These are phyloP conservation scores for Rotaria magnacalcarata DNA, from an alignment of 2,888 invertebrate genomes.

Conservation along the genomic window DNA sequence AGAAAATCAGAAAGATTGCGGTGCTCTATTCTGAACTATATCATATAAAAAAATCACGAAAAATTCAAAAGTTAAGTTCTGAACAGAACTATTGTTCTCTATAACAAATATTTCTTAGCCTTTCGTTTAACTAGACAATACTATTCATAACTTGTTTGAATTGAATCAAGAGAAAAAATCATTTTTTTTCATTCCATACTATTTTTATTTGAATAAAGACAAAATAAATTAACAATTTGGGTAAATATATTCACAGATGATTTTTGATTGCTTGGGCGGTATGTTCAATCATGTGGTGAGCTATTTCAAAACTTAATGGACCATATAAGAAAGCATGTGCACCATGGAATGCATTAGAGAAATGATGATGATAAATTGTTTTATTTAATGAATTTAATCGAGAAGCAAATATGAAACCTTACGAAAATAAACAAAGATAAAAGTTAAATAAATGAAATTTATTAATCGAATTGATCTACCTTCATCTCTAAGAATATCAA, in stretches of 20 bases:
- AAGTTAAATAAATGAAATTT: not conserved
- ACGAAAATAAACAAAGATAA: not conserved
- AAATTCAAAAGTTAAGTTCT: too few species aligned
- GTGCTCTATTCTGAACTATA: too few species aligned
- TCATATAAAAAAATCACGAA: too few species aligned
- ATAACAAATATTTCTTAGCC: too few species aligned
- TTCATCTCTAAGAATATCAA: slow-evolving; percentile 44
- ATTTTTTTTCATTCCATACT: too few species aligned
- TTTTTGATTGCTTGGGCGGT: not conserved
- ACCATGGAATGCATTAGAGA: slow-evolving; percentile 43
- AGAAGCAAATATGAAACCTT: slow-evolving; percentile 42
- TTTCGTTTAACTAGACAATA: too few species aligned
- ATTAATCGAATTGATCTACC: not conserved
- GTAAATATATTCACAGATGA: not conserved
- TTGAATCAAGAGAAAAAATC: too few species aligned
- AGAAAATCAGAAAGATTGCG: too few species aligned
- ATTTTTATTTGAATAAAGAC: not conserved
- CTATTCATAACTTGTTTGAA: too few species aligned
- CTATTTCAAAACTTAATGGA: slow-evolving; percentile 41
- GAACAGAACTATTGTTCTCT: too few species aligned
- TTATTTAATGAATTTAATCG: slow-evolving; percentile 39
- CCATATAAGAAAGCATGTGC: slow-evolving; percentile 44
- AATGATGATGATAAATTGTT: slow-evolving; percentile 43
- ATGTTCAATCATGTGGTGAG: slow-evolving; percentile 28
- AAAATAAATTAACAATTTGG: not conserved